A percentile compares a stretch with the other conserved stretches of the same genome.
Conservation (phyloP, 2,888 invertebrate species). For the Drosophila suboccidentalis region DNA sequence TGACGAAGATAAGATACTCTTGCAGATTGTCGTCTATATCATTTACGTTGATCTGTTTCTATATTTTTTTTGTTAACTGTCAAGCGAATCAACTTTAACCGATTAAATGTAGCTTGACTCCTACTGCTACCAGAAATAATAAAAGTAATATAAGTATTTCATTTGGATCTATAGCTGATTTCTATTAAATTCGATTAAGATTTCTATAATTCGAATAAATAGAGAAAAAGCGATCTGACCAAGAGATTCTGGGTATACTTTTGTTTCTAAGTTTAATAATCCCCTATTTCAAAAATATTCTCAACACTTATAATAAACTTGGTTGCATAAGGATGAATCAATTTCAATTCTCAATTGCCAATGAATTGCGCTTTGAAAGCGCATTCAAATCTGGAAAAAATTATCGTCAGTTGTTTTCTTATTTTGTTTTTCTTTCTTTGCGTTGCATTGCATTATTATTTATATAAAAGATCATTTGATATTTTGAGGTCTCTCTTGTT, state of each 20-base stretch:
- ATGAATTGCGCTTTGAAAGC: background rate
- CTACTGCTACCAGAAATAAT: background rate
- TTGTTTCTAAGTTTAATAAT: background rate
- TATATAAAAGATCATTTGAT: conserved; percentile 43
- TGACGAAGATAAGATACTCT: conserved; percentile 15
- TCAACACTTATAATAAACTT: background rate
- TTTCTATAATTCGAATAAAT: too few relatives aligned
- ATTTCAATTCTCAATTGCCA: background rate
- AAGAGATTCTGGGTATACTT: background rate
- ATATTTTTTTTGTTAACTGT: too few relatives aligned
- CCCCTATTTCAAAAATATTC: background rate
- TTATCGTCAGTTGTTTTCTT: conserved; percentile 1
- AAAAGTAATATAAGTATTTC: background rate
- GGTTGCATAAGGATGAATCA: background rate
- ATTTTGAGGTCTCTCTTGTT: conserved; percentile 36
- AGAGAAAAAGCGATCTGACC: too few relatives aligned
- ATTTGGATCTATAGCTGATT: background rate
- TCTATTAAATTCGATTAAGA: too few relatives aligned
- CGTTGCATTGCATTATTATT: conserved; percentile 28
- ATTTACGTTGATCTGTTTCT: background rate
- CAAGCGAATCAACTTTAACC: too few relatives aligned
- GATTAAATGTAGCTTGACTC: too few relatives aligned
- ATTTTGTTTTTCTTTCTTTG: background rate
- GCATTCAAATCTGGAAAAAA: conserved; percentile 6
- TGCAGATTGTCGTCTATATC: background rate